phyloP scores from a whole-genome alignment of 2,797 vertebrate genomes.

The Enteromius afrohamiltoni region DNA sequence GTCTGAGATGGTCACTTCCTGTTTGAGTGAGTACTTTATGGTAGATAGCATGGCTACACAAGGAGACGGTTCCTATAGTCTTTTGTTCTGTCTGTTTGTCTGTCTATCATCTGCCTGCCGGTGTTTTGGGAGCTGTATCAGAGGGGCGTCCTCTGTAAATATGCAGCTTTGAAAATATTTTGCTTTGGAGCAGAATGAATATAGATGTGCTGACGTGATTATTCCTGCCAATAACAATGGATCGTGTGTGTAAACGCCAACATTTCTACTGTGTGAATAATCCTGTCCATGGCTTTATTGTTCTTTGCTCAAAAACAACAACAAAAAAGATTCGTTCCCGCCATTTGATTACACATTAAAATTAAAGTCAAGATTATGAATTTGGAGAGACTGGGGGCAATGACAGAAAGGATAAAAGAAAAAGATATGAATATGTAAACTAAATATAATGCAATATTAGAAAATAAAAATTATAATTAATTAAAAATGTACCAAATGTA shows the following conservation, averaged over 20 bases:
- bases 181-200: slow-evolving; percentile 16
- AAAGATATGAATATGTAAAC: not conserved
- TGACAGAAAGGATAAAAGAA: not conserved
- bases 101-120: not conserved
- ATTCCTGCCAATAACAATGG: slow-evolving; percentile 21
- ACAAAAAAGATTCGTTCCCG: too few species aligned
- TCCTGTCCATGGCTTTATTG: slow-evolving; percentile 14
- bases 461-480: too few species aligned
- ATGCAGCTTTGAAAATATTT: slow-evolving; percentile 35
- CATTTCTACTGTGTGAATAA: slow-evolving; percentile 1
- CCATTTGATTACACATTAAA: not conserved
- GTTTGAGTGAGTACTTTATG: not conserved
- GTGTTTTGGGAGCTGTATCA: not conserved
- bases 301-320: not conserved
- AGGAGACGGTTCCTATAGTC: not conserved
- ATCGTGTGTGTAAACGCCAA: not conserved
- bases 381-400: not conserved
- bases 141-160: slow-evolving; percentile 1
- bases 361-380: not conserved
- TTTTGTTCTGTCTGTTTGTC: not conserved
- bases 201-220: slow-evolving; percentile 8
- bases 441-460: not conserved
- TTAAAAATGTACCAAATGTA: too few species aligned
- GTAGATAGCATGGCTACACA: not conserved
- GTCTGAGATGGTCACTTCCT: not conserved